A percentile compares a stretch with the other conserved stretches of the same genome.
Conservation (phyloP, 2,888 invertebrate species). For the Imbricaverruca yamaguchii region DNA sequence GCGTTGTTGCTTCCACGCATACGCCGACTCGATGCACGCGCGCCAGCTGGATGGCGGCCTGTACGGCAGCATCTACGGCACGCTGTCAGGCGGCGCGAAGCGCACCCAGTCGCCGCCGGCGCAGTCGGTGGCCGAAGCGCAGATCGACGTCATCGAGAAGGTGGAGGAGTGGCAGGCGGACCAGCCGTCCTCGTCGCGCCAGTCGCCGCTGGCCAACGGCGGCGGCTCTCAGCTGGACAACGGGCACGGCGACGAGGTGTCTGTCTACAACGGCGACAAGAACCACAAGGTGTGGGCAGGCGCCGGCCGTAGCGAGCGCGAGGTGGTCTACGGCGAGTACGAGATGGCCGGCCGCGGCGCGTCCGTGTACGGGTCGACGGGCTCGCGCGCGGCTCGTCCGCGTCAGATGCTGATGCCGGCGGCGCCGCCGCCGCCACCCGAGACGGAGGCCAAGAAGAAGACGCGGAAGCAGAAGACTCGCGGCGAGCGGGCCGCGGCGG, state of each 20-base stretch:
- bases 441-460: conserved; percentile 35
- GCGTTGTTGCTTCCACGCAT: conserved; percentile 95
- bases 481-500: background rate
- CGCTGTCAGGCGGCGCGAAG: conserved; percentile 28
- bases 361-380: conserved; percentile 32
- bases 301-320: conserved; percentile 42
- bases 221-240: conserved; percentile 31
- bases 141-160: conserved; percentile 82
- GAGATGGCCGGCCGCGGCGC: conserved; percentile 25
- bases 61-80: conserved; percentile 37
- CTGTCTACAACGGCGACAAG: conserved; percentile 72
- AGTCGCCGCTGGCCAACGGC: conserved; percentile 39
- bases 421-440: conserved; percentile 63
- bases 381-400: conserved; percentile 48
- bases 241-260: conserved; percentile 29
- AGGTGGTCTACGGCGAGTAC: conserved; percentile 51
- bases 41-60: conserved; percentile 54
- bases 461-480: conserved; percentile 5
- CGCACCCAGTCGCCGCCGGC: conserved; percentile 31
- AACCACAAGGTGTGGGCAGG: conserved; percentile 92
- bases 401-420: conserved; percentile 72
- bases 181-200: conserved; percentile 44
- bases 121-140: conserved; percentile 29
- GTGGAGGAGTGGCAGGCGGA: conserved; percentile 71
- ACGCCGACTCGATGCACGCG: conserved; percentile 90